Evolutionary conservation across 2,113 vertebrate genomes (phyloP).

Genomic region (Cacatua alba): DNA sequence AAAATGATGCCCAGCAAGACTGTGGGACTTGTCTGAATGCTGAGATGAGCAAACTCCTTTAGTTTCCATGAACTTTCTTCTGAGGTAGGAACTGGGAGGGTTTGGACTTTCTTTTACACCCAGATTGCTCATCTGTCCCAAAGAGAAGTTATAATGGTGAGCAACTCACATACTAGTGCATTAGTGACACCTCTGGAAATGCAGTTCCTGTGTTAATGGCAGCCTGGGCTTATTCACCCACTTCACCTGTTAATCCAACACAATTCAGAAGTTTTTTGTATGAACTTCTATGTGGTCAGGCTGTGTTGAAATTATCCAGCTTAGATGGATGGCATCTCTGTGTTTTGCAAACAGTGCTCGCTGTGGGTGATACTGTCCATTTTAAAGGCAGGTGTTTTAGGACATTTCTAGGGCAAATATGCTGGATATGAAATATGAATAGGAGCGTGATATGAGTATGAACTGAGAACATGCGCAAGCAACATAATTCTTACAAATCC

Average conservation of each 20-base stretch:
- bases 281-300: neutral
- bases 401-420: neutral
- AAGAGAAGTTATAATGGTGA: neutral
- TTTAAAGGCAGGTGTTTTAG: neutral
- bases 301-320: neutral
- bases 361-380: neutral
- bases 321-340: neutral
- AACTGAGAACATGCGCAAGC: neutral
- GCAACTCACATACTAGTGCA: neutral
- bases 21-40: neutral
- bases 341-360: neutral
- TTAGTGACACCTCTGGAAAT: neutral
- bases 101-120: neutral
- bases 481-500: neutral
- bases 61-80: neutral
- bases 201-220: neutral
- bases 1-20: neutral
- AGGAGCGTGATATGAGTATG: neutral
- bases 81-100: neutral
- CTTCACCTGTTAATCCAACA: neutral
- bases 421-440: neutral
- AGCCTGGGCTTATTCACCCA: neutral
- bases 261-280: fast-evolving
- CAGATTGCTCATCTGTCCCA: neutral
- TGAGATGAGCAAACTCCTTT: neutral